Percentiles rank a stretch among this genome's conserved stretches.
phyloP scores from a whole-genome alignment of 2,797 vertebrate species.

The Takifugu rubripes region DNA sequence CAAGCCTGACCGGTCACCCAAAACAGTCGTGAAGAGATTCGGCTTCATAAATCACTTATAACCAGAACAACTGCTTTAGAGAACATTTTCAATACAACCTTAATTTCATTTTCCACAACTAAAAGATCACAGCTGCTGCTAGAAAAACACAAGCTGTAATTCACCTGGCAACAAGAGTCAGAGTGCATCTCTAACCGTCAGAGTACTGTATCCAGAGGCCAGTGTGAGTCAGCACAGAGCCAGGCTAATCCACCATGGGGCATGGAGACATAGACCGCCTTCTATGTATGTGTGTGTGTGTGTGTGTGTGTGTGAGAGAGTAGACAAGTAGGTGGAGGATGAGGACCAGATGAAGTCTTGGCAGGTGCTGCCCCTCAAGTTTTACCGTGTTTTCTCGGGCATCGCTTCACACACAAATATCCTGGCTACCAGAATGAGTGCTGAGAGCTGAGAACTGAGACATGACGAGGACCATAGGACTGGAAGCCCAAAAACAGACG shows the following conservation, averaged over 20 bases:
- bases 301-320: slow-evolving; percentile 13
- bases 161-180: slow-evolving; percentile 51
- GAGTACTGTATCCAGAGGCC: slow-evolving; percentile 59
- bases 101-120: slow-evolving; percentile 58
- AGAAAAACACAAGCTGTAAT: slow-evolving; percentile 55
- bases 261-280: slow-evolving; percentile 31
- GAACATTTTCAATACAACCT: slow-evolving; percentile 47
- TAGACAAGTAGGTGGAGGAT: slow-evolving; percentile 59
- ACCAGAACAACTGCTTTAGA: slow-evolving; percentile 48
- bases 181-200: slow-evolving; percentile 57
- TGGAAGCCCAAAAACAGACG: slow-evolving; percentile 48
- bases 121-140: slow-evolving; percentile 58
- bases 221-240: slow-evolving; percentile 66
- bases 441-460: slow-evolving; percentile 63
- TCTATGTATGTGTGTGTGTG: slow-evolving; percentile 20
- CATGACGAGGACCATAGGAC: slow-evolving; percentile 54
- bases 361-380: slow-evolving; percentile 70
- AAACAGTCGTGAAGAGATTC: slow-evolving; percentile 21
- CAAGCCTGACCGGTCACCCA: slow-evolving; percentile 44
- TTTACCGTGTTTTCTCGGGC: slow-evolving; percentile 72
- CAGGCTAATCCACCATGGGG: slow-evolving; percentile 56
- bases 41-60: slow-evolving; percentile 52
- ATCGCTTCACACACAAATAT: slow-evolving; percentile 68
- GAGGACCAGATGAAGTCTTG: slow-evolving; percentile 67
- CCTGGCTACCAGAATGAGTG: slow-evolving; percentile 69